phyloP scores from a whole-genome alignment of 2,113 vertebrate genomes.

The Chlorodrepanis virens region DNA sequence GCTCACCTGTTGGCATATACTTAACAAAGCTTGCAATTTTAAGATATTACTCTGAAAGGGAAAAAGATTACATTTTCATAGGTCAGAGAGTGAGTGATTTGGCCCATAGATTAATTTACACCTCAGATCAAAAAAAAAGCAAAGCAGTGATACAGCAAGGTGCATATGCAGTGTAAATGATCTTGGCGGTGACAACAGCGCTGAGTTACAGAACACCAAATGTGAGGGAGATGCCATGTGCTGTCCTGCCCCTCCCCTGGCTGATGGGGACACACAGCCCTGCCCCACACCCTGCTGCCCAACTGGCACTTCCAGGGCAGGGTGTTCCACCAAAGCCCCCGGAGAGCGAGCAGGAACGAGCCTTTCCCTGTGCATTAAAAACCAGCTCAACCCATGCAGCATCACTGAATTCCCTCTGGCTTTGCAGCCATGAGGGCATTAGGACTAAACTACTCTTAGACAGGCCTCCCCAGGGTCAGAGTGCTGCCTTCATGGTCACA shows the following conservation, averaged over 20 bases:
- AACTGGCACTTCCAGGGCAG: not conserved
- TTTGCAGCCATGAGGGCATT: not conserved
- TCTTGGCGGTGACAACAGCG: not conserved
- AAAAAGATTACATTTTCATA: not conserved
- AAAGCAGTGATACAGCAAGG: not conserved
- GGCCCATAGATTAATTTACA: not conserved
- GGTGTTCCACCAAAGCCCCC: rapidly evolving
- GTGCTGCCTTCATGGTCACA: not conserved
- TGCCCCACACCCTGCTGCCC: not conserved
- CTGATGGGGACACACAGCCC: not conserved
- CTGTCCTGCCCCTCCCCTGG: not conserved
- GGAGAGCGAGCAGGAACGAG: not conserved
- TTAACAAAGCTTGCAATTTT: not conserved
- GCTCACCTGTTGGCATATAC: not conserved
- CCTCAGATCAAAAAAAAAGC: not conserved
- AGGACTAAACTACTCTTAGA: not conserved
- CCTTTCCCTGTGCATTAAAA: not conserved
- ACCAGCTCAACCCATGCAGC: rapidly evolving
- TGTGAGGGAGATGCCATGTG: not conserved
- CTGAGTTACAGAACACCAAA: not conserved
- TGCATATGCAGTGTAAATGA: rapidly evolving
- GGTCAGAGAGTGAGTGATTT: rapidly evolving
- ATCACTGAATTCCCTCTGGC: not conserved
- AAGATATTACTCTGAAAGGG: not conserved
- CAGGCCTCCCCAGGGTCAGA: not conserved